Evolutionary conservation across 2,113 vertebrate species (phyloP).

Genomic region (Erythrocebus patas): DNA sequence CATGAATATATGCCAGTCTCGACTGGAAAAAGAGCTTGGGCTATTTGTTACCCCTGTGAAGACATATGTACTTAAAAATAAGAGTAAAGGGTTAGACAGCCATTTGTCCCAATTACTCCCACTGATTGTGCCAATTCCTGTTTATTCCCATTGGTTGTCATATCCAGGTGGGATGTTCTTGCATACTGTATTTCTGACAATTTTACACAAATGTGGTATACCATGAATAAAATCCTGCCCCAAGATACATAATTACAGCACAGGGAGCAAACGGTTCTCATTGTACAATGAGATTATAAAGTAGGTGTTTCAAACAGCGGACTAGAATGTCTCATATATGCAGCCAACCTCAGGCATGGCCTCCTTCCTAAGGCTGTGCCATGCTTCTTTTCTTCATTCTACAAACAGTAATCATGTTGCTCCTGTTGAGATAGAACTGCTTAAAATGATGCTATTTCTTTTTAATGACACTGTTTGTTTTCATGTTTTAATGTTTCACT

Average conservation of each 20-base stretch:
- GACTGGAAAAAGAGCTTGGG: background rate
- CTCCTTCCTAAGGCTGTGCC: background rate
- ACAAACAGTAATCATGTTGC: background rate
- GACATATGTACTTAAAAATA: background rate
- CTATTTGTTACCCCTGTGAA: background rate
- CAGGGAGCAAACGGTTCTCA: background rate
- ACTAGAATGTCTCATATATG: background rate
- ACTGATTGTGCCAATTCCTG: background rate
- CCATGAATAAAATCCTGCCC: slow-evolving; percentile 2
- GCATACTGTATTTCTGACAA: background rate
- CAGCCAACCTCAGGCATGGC: background rate
- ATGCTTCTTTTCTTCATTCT: background rate
- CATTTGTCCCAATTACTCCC: background rate
- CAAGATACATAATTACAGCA: background rate
- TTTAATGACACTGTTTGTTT: background rate
- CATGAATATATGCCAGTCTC: background rate
- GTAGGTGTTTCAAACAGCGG: background rate
- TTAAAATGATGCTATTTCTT: background rate
- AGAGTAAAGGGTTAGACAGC: background rate
- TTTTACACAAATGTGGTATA: background rate
- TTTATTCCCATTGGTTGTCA: background rate
- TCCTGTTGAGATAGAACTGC: background rate
- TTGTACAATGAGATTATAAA: background rate
- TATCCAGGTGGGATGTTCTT: background rate
- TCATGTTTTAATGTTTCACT: background rate